These are phyloP conservation scores for Netelia fuscicornis DNA, from an alignment of 2,888 invertebrate species.

Conservation along the genomic window DNA sequence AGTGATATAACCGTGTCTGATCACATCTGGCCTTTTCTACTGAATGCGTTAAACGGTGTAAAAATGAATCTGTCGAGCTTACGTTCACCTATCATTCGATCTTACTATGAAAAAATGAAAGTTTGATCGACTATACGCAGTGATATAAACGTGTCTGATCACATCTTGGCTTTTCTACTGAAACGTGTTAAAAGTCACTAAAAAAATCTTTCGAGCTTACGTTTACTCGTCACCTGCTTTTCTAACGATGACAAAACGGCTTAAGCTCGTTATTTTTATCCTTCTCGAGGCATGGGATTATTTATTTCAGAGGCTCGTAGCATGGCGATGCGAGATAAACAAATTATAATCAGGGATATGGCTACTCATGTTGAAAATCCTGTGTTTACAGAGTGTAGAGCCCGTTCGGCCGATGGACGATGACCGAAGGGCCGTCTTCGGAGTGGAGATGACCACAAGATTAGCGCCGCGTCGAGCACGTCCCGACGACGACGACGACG, in stretches of 20 bases:
- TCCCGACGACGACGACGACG: conserved; percentile 78
- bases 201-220: too few relatives aligned
- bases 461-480: conserved; percentile 79
- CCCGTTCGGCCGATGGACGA: conserved; percentile 72
- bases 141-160: not conserved
- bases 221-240: too few relatives aligned
- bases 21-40: not conserved
- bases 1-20: not conserved
- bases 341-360: not conserved
- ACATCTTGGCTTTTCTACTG: not conserved
- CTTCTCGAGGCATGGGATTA: too few relatives aligned
- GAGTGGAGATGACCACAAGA: conserved; percentile 79
- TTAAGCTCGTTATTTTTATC: too few relatives aligned
- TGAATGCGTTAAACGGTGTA: not conserved
- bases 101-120: too few relatives aligned
- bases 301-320: too few relatives aligned
- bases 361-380: conserved; percentile 11
- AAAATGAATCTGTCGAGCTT: too few relatives aligned
- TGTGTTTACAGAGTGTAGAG: conserved; percentile 64
- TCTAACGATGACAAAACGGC: too few relatives aligned
- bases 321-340: too few relatives aligned
- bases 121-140: too few relatives aligned
- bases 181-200: too few relatives aligned
- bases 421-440: conserved; percentile 75
- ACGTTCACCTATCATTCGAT: too few relatives aligned